phyloP scores from a whole-genome alignment of 1,140 invertebrate genomes.

The Drosophila sulfurigaster region DNA sequence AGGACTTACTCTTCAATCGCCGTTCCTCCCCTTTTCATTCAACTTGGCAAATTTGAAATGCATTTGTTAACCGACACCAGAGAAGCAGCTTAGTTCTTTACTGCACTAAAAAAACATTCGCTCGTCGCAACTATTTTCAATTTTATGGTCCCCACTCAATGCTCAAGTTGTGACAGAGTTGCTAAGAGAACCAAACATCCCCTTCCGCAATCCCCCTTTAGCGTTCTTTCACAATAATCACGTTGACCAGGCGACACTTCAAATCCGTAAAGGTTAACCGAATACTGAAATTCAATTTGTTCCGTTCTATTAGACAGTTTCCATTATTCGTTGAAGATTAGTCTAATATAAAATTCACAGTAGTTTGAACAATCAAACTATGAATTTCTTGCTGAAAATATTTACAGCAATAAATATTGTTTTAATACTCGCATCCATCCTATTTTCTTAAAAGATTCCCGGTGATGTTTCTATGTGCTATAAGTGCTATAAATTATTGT shows the following conservation, averaged over 20 bases:
- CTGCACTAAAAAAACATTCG: constrained; percentile 60
- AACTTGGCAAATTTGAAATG: constrained; percentile 58
- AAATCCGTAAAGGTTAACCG: background rate
- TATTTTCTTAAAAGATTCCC: no score
- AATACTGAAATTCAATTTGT: constrained; percentile 23
- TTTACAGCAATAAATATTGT: background rate
- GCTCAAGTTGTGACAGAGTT: constrained; percentile 40
- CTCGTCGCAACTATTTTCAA: constrained; percentile 52
- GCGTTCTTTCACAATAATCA: background rate
- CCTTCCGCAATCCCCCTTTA: background rate
- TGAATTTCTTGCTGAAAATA: background rate
- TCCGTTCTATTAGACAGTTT: background rate
- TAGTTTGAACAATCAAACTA: background rate
- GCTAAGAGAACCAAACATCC: constrained; percentile 1
- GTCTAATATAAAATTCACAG: background rate
- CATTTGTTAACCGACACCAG: constrained; percentile 65
- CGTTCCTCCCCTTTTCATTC: constrained; percentile 6
- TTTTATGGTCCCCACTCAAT: constrained; percentile 60
- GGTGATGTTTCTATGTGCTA: no score
- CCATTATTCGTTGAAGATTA: background rate
- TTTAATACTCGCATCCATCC: no score
- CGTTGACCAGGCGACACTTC: constrained; percentile 20
- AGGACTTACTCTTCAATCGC: background rate
- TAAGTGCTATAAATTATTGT: no score
- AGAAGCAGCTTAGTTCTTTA: constrained; percentile 37